These are phyloP conservation scores for Tenualosa ilisha DNA, from an alignment of 2,797 vertebrate species.

Conservation along the genomic window DNA sequence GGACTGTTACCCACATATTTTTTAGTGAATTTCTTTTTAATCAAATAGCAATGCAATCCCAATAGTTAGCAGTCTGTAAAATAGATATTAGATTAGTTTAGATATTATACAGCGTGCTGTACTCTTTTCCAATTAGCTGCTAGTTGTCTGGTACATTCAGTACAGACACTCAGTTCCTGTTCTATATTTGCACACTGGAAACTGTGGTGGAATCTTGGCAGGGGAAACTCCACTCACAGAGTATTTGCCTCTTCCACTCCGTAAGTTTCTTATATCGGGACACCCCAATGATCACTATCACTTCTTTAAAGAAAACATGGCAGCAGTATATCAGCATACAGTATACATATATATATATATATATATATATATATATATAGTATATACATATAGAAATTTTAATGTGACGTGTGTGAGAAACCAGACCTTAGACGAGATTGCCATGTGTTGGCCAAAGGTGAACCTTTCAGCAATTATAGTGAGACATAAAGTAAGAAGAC, in stretches of 20 bases:
- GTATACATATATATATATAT: no score
- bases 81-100: neutral
- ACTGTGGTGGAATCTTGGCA: constrained; percentile 8
- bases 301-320: neutral
- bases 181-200: neutral
- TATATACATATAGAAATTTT: no score
- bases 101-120: neutral
- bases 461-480: neutral
- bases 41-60: neutral
- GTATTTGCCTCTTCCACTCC: neutral
- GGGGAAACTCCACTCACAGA: neutral
- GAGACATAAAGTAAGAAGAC: neutral
- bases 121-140: neutral
- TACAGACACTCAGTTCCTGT: neutral
- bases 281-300: neutral
- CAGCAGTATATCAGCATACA: no score
- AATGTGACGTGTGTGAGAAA: no score
- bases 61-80: neutral
- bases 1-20: neutral
- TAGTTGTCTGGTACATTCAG: neutral
- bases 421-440: neutral
- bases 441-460: neutral
- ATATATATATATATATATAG: no score
- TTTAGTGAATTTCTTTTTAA: neutral
- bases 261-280: neutral